phyloP scores from a whole-genome alignment of 2,888 invertebrate species.

The Ormyrus pomaceus region DNA sequence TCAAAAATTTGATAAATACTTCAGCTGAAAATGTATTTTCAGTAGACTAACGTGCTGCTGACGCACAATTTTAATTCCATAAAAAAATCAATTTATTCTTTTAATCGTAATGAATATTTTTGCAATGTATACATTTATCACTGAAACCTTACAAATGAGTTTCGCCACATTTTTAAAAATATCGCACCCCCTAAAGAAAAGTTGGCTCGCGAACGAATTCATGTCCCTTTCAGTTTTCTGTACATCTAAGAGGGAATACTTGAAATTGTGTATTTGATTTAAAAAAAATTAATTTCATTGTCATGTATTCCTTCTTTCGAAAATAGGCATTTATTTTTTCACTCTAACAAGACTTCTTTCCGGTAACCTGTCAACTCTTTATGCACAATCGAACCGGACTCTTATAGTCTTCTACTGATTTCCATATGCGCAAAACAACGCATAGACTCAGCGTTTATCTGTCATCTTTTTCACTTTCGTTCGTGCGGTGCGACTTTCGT shows the following conservation, averaged over 20 bases:
- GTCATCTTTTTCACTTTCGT: constrained; percentile 56
- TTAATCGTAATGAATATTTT: constrained; percentile 32
- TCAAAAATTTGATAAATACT: no score
- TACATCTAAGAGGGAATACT: no score
- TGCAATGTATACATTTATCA: constrained; percentile 45
- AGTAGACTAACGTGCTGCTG: not conserved
- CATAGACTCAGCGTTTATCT: constrained; percentile 40
- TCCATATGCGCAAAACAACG: constrained; percentile 47
- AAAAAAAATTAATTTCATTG: no score
- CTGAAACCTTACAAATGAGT: constrained; percentile 25
- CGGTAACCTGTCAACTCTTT: not conserved
- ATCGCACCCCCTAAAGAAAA: constrained; percentile 27
- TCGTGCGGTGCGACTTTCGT: constrained; percentile 54
- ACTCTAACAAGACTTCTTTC: constrained; percentile 12
- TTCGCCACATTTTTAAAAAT: constrained; percentile 16
- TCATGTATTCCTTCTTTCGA: not conserved
- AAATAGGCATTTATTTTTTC: not conserved
- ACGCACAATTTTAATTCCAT: constrained; percentile 19
- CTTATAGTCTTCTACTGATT: no score
- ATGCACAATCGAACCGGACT: constrained; percentile 25
- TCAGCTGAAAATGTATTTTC: no score
- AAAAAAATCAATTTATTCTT: constrained; percentile 18
- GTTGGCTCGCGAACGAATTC: constrained; percentile 52
- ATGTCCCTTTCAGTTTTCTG: not conserved
- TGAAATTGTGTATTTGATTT: no score